phyloP scores from a whole-genome alignment of 2,113 vertebrate genomes.

The Epinephelus moara region DNA sequence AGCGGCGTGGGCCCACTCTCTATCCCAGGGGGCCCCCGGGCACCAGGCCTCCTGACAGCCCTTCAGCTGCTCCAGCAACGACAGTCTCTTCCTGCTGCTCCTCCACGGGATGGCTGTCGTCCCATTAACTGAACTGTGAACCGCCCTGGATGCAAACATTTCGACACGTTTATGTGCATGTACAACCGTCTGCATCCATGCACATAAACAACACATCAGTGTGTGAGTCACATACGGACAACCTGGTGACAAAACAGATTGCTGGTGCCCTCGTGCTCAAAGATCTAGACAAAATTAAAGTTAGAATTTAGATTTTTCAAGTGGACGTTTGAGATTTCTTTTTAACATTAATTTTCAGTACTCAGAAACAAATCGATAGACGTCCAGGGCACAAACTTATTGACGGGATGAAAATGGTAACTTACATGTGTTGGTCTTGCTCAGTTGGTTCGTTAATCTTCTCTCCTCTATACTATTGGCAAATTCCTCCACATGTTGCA shows the following conservation, averaged over 20 bases:
- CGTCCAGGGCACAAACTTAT: background rate
- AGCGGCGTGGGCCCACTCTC: slow-evolving; percentile 71
- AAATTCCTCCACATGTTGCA: slow-evolving; percentile 49
- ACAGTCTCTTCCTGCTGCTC: slow-evolving; percentile 55
- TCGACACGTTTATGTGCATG: background rate
- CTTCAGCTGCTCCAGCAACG: slow-evolving; percentile 80
- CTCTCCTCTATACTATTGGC: slow-evolving; percentile 8
- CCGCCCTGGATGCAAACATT: slow-evolving; percentile 58
- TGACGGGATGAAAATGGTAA: background rate
- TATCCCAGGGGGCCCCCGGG: slow-evolving; percentile 71
- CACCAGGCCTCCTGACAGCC: slow-evolving; percentile 86
- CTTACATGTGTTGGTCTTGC: slow-evolving; percentile 62
- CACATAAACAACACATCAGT: background rate
- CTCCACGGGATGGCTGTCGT: slow-evolving; percentile 75
- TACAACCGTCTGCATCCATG: background rate
- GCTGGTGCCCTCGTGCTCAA: background rate
- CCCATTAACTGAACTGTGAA: slow-evolving; percentile 66
- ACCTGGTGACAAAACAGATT: too few species aligned
- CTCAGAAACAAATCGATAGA: background rate
- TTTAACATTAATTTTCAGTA: background rate
- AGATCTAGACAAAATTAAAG: background rate
- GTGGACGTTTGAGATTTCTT: background rate
- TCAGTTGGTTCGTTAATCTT: slow-evolving; percentile 3
- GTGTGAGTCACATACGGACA: background rate
- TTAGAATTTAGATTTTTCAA: background rate